Base-by-base conservation (phyloP, 1,140 invertebrate species). In the Heterodera schachtii region DNA sequence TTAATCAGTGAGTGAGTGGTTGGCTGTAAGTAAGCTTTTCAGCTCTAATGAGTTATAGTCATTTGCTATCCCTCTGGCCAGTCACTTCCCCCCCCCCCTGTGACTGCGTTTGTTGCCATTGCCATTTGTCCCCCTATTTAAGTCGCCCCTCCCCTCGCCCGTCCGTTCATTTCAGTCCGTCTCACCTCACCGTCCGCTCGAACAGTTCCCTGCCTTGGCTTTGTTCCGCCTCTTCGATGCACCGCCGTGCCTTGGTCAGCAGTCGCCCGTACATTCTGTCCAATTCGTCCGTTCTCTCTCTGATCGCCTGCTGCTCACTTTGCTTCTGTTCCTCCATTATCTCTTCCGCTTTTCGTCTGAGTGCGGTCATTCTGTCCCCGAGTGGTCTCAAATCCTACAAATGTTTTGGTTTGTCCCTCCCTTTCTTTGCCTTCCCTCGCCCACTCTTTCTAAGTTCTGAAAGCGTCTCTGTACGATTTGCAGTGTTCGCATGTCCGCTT, bases 171-270 rank as follows among this genome's bases (percentile, higher is more conserved):
- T 31, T 74, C 7, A 3, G n/a, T 9, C 8, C 9, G n/a, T 31
- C 41, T 74, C 74, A 82, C 81, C 81, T 80, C 21, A 87, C 83
- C 3, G 94, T 93, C 85, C 93, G 94, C 87, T 94, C 94, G 90
- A 98, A 98, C 84, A 98, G 95, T 90, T 97, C 95, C 86, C 95
- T 94, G 0, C 96, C 96, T 11, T 98, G 95, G 16, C 95, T 95
- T 89, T 95, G 95, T 90, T 97, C 95, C 11, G 98, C 92, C 77
- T 89, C 80, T 82, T 81, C 86, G 83, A 87, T 91, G 70, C 84
- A 81, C n/a, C 80, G 76, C n/a, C 81, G 31, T 31, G 88, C 89
- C 64, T 84, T 70, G 47, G 78, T 60, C 89, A 93, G 92, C 3
- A 98, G 94, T 88, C 94, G 93, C 80, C 94, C 93, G 96, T 96